Percentiles rank a stretch among this genome's conserved stretches.
Evolutionary conservation across 2,113 vertebrate genomes (phyloP).

Genomic region (Okapia johnstoni): DNA sequence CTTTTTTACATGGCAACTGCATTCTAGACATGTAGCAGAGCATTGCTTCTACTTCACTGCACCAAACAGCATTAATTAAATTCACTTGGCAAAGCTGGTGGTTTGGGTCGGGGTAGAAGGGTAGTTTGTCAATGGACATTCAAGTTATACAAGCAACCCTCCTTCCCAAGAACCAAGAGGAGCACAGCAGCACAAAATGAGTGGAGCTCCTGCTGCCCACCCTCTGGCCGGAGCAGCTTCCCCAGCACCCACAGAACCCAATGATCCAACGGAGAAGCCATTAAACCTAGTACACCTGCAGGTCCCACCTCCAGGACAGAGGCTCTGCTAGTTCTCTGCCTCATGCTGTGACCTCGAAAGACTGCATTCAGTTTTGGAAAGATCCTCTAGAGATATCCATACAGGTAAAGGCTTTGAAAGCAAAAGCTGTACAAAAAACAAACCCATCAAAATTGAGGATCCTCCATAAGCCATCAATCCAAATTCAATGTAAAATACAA

Average conservation of each 20-base stretch:
- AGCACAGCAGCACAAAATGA: too few species aligned
- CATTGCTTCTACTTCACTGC: background rate
- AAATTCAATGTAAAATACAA: background rate
- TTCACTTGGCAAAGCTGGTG: background rate
- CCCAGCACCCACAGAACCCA: rapidly evolving
- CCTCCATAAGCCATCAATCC: background rate
- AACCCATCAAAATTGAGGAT: background rate
- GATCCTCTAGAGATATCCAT: background rate
- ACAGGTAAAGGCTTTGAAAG: rapidly evolving
- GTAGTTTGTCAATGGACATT: background rate
- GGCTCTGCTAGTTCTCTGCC: background rate
- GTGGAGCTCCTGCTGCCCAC: background rate
- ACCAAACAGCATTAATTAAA: background rate
- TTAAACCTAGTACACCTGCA: rapidly evolving
- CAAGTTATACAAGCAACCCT: background rate
- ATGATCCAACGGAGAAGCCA: rapidly evolving
- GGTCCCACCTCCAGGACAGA: background rate
- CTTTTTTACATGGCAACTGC: background rate
- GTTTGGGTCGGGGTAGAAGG: too few species aligned
- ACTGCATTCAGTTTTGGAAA: background rate
- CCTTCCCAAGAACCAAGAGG: background rate
- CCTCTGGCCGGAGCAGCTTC: background rate
- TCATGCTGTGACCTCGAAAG: background rate
- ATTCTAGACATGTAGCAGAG: background rate
- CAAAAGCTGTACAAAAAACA: background rate